Percentiles rank a stretch among this genome's conserved stretches.
Evolutionary conservation across 2,888 invertebrate genomes (phyloP).

Genomic region (Rotaria magnacalcarata): DNA sequence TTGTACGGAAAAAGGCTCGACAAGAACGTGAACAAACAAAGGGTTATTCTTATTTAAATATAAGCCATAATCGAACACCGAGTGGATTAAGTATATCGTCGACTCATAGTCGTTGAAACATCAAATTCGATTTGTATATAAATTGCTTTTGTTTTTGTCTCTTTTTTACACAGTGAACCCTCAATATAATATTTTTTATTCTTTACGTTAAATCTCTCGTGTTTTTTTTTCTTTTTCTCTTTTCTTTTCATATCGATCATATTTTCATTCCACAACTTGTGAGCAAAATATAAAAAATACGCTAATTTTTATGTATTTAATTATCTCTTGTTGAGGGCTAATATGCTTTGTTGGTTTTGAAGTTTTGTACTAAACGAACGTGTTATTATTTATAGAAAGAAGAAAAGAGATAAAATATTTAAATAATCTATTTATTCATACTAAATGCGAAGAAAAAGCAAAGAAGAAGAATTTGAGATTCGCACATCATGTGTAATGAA

Average conservation of each 20-base stretch:
- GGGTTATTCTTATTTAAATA: neutral
- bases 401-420: neutral
- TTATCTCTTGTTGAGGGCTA: neutral
- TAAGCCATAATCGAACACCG: neutral
- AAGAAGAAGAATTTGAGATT: neutral
- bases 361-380: neutral
- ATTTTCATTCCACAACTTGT: slow-evolving; percentile 7
- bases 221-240: neutral
- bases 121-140: neutral
- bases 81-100: neutral
- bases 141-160: neutral
- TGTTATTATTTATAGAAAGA: neutral
- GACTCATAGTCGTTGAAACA: neutral
- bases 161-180: neutral
- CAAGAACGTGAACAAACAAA: neutral
- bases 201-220: neutral
- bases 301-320: neutral
- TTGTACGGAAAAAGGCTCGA: slow-evolving; percentile 1
- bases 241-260: neutral
- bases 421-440: neutral
- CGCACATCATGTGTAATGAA: neutral
- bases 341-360: neutral
- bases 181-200: slow-evolving; percentile 14
- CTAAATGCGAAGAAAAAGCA: neutral
- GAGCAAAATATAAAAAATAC: neutral